Base-by-base conservation (phyloP, 2,113 vertebrate species). In the Peromyscus maniculatus region DNA sequence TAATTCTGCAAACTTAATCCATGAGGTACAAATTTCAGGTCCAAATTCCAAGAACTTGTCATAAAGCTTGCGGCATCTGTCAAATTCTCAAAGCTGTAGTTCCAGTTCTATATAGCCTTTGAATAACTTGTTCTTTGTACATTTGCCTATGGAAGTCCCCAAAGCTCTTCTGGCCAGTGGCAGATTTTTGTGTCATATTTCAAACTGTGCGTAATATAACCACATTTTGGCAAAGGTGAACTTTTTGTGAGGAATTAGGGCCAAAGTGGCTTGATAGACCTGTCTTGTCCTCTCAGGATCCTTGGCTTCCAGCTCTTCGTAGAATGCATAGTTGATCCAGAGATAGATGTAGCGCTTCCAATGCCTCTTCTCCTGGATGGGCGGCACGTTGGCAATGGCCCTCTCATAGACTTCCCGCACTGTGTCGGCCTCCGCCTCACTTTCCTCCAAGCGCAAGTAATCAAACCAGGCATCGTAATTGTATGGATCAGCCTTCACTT, bases 391-490 rank as follows among this genome's bases (percentile, higher is more conserved):
- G 97, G 99, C 99, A 1, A 99, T 99, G 97, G 99, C 99, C 57
- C 99, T 98, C 98, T 99, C 99, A 0, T 99, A 99, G 33, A 99
- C 99, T 72, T 99, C 99, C 1, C 99, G 98, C 31, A 99, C 99
- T 0, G 99, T 98, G 91, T 99, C 99, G 0, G 99, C 96, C 21
- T 99, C 99, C 0, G 99, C 96, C 0, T 99, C 99, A 0, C 99
- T 99, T 98, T 99, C 99, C 97, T 99, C 99, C 97, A 99, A 97
- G 4, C 99, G 99, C 84, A 99, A 98, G 97, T 99, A 99, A 96
- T 99, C 99, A 9, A 99, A 99, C 99, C 99, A 99, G 0, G 99
- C 99, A 1, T 99, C 99, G 0, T 99, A 99, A 97, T 99, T 99
- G 97, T 99, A 99, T 4, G 99, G 99, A 98, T 99, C 99, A 0